A percentile compares a stretch with the other conserved stretches of the same genome.
These are phyloP conservation scores for Acanthurus leucopareius DNA, from an alignment of 2,797 vertebrate genomes.

Conservation along the genomic window DNA sequence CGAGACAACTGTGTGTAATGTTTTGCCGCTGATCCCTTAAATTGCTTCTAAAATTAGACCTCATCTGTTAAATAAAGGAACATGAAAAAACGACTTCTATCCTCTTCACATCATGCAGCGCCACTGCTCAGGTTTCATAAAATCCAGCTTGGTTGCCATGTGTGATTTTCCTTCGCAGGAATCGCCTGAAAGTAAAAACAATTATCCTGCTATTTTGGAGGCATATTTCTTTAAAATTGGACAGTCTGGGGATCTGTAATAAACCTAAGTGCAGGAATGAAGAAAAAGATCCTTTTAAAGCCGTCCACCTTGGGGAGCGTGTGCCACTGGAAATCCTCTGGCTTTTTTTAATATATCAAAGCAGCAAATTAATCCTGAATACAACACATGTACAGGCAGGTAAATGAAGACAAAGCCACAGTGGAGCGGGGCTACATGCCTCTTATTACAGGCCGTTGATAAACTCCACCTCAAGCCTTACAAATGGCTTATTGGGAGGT, in stretches of 20 bases:
- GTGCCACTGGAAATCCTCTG: slow-evolving; percentile 77
- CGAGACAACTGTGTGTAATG: slow-evolving; percentile 38
- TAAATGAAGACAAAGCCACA: slow-evolving; percentile 88
- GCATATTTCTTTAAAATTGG: slow-evolving; percentile 83
- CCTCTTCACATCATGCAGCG: slow-evolving; percentile 29
- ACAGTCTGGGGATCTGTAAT: slow-evolving; percentile 84
- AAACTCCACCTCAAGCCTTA: slow-evolving; percentile 80
- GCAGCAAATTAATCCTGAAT: slow-evolving; percentile 84
- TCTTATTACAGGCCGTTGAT: slow-evolving; percentile 83
- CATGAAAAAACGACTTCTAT: background rate
- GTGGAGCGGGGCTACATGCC: slow-evolving; percentile 70
- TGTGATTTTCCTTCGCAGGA: slow-evolving; percentile 58
- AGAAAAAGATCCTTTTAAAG: slow-evolving; percentile 86
- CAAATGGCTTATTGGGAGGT: slow-evolving; percentile 83
- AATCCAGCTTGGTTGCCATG: slow-evolving; percentile 53
- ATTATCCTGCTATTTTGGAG: slow-evolving; percentile 82
- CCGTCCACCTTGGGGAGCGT: slow-evolving; percentile 77
- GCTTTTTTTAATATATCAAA: slow-evolving; percentile 86
- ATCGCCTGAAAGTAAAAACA: slow-evolving; percentile 70
- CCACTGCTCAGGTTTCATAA: slow-evolving; percentile 64
- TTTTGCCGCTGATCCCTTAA: slow-evolving; percentile 4
- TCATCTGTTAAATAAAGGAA: slow-evolving; percentile 35
- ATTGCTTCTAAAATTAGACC: slow-evolving; percentile 13
- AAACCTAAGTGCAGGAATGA: slow-evolving; percentile 88
- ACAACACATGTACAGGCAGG: slow-evolving; percentile 84